phyloP scores from a whole-genome alignment of 2,113 vertebrate genomes.

The Cyanistes caeruleus region DNA sequence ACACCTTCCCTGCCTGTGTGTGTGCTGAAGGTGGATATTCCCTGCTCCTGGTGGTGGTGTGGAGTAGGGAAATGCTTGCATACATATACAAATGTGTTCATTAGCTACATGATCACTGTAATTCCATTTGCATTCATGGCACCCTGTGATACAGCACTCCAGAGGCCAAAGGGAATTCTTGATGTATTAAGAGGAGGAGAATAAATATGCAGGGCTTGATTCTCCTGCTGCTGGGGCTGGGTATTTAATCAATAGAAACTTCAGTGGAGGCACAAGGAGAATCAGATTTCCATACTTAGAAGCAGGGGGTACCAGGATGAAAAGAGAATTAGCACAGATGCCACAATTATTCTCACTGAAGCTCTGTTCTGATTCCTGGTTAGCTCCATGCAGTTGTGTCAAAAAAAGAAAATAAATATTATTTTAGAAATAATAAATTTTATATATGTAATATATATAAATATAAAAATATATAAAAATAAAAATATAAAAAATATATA shows the following conservation, averaged over 20 bases:
- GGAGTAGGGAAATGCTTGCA: background rate
- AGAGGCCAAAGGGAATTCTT: slow-evolving; percentile 43
- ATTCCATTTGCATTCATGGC: slow-evolving; percentile 45
- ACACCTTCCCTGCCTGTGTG: background rate
- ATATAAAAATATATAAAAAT: too few relatives aligned
- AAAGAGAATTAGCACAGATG: background rate
- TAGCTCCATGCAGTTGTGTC: background rate
- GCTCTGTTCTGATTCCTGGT: background rate
- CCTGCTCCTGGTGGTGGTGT: background rate
- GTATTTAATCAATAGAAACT: slow-evolving; percentile 44
- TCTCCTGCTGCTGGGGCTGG: slow-evolving; percentile 31
- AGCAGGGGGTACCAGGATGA: background rate
- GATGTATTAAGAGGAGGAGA: slow-evolving; percentile 22
- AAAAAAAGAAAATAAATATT: background rate
- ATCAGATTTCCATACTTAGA: background rate
- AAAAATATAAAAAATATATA: too few relatives aligned
- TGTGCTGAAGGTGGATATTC: background rate
- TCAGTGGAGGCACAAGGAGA: slow-evolving; percentile 13
- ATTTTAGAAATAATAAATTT: too few relatives aligned
- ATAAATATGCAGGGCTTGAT: slow-evolving; percentile 32
- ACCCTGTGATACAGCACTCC: slow-evolving; percentile 9
- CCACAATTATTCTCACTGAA: background rate
- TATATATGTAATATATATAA: too few relatives aligned
- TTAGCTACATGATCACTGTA: slow-evolving; percentile 19
- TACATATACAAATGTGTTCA: background rate